A percentile compares a stretch with the other conserved stretches of the same genome.
These are phyloP conservation scores for Typhlichthys eigenmanni DNA, from an alignment of 2,797 vertebrate genomes.

Conservation along the genomic window DNA sequence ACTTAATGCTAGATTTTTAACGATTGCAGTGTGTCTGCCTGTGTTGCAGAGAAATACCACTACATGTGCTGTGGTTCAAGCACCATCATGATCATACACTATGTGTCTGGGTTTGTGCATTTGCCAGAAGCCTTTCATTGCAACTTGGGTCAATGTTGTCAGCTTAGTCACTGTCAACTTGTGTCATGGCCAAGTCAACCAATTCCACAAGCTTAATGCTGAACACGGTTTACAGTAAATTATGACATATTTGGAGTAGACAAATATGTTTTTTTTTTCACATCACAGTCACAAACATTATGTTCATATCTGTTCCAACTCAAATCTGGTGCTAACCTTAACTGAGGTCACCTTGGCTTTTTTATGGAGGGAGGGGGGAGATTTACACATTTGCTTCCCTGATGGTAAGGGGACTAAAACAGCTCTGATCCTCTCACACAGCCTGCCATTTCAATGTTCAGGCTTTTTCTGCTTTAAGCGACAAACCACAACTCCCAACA, in stretches of 20 bases:
- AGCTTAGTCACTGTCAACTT: slow-evolving; percentile 46
- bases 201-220: not conserved
- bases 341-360: slow-evolving; percentile 17
- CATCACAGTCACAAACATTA: not conserved
- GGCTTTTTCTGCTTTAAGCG: not conserved
- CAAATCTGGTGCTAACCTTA: slow-evolving; percentile 1
- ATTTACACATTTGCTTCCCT: not conserved
- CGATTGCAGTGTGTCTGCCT: too few relatives aligned
- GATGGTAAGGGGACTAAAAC: not conserved
- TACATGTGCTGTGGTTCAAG: not conserved
- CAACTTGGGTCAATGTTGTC: slow-evolving; percentile 21
- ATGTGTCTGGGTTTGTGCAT: slow-evolving; percentile 9
- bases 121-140: slow-evolving; percentile 21
- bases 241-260: too few relatives aligned
- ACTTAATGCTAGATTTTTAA: too few relatives aligned
- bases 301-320: not conserved
- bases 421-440: not conserved
- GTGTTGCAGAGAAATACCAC: not conserved
- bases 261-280: too few relatives aligned
- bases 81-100: not conserved
- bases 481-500: too few relatives aligned
- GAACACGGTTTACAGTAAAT: too few relatives aligned
- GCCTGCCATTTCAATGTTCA: not conserved
- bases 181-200: slow-evolving; percentile 29
- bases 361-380: not conserved